A percentile compares a stretch with the other conserved stretches of the same genome.
Conservation (phyloP, 2,888 invertebrate genomes). For the Acleris emargana region DNA sequence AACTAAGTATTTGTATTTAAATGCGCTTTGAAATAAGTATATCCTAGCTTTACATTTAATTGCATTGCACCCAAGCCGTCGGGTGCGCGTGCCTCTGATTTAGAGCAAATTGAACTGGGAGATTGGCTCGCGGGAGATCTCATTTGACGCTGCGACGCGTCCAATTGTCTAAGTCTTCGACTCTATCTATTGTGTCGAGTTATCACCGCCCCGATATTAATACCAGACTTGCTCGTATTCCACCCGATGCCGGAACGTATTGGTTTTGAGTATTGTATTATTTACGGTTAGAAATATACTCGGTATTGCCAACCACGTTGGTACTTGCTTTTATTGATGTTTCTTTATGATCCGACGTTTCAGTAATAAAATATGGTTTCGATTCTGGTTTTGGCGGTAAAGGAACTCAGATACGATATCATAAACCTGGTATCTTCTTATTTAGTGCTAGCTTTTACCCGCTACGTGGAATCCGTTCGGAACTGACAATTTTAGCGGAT, state of each 20-base stretch:
- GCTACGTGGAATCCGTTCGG: no score
- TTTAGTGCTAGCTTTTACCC: no score
- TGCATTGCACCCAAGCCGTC: slow-evolving; percentile 44
- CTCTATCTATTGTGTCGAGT: slow-evolving; percentile 34
- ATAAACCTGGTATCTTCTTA: no score
- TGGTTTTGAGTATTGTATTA: slow-evolving; percentile 23
- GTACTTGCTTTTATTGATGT: no score
- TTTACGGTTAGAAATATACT: slow-evolving; percentile 15
- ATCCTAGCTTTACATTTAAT: slow-evolving; percentile 47
- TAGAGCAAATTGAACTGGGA: slow-evolving; percentile 78
- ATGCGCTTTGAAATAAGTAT: not conserved
- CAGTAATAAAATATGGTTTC: no score
- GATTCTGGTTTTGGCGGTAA: no score
- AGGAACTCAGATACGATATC: no score
- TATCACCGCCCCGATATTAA: slow-evolving; percentile 35
- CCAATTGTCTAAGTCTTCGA: slow-evolving; percentile 64
- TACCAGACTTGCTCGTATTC: slow-evolving; percentile 23
- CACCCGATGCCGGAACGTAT: slow-evolving; percentile 25
- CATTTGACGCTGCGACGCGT: slow-evolving; percentile 77
- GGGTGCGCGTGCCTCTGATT: slow-evolving; percentile 66
- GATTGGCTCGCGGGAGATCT: slow-evolving; percentile 74
- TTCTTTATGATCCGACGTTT: no score
- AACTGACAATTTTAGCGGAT: no score
- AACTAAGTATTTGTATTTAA: no score
- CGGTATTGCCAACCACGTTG: not conserved